Conservation (phyloP, 2,888 invertebrate species). For the Agonopterix arenella region DNA sequence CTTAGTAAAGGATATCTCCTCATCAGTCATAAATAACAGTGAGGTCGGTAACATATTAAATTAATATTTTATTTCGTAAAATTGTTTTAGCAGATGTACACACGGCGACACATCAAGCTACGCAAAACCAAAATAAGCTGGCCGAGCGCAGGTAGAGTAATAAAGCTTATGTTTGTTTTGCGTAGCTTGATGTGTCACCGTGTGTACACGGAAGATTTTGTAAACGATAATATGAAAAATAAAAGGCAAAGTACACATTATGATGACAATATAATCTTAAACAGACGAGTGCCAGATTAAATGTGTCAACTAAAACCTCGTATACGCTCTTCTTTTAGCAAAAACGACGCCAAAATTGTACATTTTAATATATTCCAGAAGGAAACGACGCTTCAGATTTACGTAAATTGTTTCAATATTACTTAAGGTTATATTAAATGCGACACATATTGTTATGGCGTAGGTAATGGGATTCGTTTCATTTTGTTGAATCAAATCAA, state of each 20-base stretch:
- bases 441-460: slow-evolving; percentile 3
- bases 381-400: slow-evolving; percentile 3
- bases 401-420: slow-evolving; percentile 3
- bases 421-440: slow-evolving; percentile 18
- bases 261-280: slow-evolving; percentile 62
- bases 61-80: neutral
- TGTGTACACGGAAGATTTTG: no score
- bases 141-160: no score
- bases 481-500: no score
- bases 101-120: no score
- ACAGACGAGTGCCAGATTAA: slow-evolving; percentile 56
- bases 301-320: slow-evolving; percentile 50
- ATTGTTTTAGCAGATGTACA: no score
- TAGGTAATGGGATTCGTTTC: no score
- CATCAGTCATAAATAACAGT: no score
- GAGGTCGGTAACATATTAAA: neutral
- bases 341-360: neutral
- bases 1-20: no score
- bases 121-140: no score
- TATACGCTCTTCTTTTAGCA: neutral
- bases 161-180: no score
- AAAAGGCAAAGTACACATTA: slow-evolving; percentile 15
- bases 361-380: slow-evolving; percentile 5
- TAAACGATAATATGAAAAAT: no score
- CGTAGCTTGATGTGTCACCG: no score